These are phyloP conservation scores for Acleris holmiana DNA, from an alignment of 2,888 invertebrate species.

Conservation along the genomic window DNA sequence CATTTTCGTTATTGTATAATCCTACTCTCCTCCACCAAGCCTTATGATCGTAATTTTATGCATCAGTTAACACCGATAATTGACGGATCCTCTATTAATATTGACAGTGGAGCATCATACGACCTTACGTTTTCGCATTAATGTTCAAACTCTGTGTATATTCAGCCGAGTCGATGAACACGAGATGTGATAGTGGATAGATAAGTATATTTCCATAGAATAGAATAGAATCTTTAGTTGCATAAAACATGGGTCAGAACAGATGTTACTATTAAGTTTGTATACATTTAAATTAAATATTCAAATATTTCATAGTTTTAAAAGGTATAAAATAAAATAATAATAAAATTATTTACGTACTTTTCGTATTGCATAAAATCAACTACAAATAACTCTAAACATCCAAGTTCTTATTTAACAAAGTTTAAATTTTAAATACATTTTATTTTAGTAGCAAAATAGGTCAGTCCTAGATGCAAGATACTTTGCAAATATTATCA, in stretches of 20 bases:
- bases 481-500: too few relatives aligned
- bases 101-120: constrained; percentile 65
- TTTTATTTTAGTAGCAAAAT: too few relatives aligned
- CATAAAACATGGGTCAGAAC: too few relatives aligned
- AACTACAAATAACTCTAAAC: too few relatives aligned
- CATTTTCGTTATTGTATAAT: constrained; percentile 11
- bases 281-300: too few relatives aligned
- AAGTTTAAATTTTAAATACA: too few relatives aligned
- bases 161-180: constrained; percentile 59
- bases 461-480: too few relatives aligned
- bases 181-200: neutral
- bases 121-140: constrained; percentile 56
- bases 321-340: neutral
- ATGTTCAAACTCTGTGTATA: constrained; percentile 67
- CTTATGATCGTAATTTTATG: constrained; percentile 66
- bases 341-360: too few relatives aligned
- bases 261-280: too few relatives aligned
- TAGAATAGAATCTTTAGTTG: too few relatives aligned
- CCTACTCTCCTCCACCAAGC: constrained; percentile 42
- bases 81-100: constrained; percentile 78
- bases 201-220: neutral
- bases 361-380: too few relatives aligned
- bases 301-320: neutral
- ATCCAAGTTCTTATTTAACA: too few relatives aligned
- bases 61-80: constrained; percentile 77